A percentile compares a stretch with the other conserved stretches of the same genome.
These are phyloP conservation scores for Rhagologus leucostigma DNA, from an alignment of 2,113 vertebrate genomes.

Conservation along the genomic window DNA sequence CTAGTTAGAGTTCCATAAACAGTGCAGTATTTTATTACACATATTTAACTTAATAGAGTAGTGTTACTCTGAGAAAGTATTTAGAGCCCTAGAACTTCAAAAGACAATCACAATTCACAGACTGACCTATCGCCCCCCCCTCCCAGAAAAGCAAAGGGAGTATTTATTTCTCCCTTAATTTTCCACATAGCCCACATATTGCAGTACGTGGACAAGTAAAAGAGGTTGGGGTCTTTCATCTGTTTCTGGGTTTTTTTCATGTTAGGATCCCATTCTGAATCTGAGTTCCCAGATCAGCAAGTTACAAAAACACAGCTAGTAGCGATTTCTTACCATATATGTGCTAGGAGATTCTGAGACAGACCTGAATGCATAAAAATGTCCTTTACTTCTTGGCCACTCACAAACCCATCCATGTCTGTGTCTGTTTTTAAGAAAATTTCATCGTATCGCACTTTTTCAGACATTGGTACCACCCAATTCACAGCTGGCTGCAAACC, in stretches of 20 bases:
- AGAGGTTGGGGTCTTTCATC: not conserved
- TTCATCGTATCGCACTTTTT: slow-evolving; percentile 90
- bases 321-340: slow-evolving; percentile 85
- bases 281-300: not conserved
- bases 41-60: not conserved
- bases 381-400: slow-evolving; percentile 93
- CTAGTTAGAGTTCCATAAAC: not conserved
- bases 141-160: not conserved
- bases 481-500: slow-evolving; percentile 77
- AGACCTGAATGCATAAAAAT: slow-evolving; percentile 98
- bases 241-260: not conserved
- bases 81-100: not conserved
- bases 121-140: not conserved
- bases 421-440: slow-evolving; percentile 94
- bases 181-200: not conserved
- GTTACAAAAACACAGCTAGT: not conserved
- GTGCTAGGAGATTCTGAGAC: slow-evolving; percentile 88
- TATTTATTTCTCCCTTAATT: not conserved
- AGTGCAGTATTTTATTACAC: not conserved
- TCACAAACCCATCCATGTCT: slow-evolving; percentile 94
- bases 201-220: not conserved
- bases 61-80: not conserved
- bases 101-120: not conserved
- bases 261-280: not conserved
- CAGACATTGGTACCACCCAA: slow-evolving; percentile 89